Conservation (phyloP, 2,797 vertebrate genomes). For the Tolypeutes matacus region DNA sequence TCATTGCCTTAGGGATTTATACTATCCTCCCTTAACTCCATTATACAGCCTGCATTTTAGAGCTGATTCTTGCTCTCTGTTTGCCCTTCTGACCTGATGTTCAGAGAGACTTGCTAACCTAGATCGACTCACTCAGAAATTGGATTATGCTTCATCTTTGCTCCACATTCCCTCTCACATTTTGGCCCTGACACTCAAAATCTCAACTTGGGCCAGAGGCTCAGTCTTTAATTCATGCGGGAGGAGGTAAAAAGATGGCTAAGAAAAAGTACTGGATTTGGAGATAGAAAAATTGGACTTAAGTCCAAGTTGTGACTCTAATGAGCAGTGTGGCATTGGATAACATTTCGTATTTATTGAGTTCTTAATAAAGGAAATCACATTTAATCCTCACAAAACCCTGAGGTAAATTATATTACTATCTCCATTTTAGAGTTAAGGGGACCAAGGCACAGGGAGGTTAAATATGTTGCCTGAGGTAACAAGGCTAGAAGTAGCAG, state of each 20-base stretch:
- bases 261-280: not conserved
- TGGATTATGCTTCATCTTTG: not conserved
- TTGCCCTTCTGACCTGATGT: not conserved
- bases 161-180: not conserved
- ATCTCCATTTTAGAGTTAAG: not conserved
- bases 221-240: not conserved
- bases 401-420: not conserved
- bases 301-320: not conserved
- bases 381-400: not conserved
- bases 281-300: constrained; percentile 1
- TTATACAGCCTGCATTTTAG: not conserved
- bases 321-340: not conserved
- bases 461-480: not conserved
- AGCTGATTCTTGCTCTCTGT: not conserved
- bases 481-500: not conserved
- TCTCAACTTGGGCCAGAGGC: not conserved
- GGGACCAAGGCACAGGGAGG: not conserved
- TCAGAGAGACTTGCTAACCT: not conserved
- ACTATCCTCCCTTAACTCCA: not conserved
- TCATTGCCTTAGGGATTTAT: not conserved
- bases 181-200: not conserved
- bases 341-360: not conserved
- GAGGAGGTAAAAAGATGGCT: not conserved
- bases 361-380: not conserved
- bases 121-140: not conserved